A percentile compares a stretch with the other conserved stretches of the same genome.
Evolutionary conservation across 1,140 invertebrate species (phyloP).

Genomic region (Zaprionus inermis): DNA sequence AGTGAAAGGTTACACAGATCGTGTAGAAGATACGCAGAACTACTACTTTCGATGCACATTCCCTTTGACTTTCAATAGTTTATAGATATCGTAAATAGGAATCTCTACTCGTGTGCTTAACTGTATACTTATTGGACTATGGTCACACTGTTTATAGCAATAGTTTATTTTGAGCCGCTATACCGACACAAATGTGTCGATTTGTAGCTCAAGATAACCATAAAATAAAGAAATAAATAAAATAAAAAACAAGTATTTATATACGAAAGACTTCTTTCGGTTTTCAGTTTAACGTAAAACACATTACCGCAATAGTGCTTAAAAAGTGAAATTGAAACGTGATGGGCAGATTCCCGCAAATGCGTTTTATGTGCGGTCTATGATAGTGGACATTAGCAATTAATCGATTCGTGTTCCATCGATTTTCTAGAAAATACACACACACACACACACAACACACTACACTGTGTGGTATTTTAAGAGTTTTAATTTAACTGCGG

Average conservation of each 20-base stretch:
- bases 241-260: too few species aligned
- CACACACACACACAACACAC: neutral
- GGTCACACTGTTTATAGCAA: too few species aligned
- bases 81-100: too few species aligned
- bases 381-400: neutral
- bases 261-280: neutral
- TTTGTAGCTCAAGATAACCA: too few species aligned
- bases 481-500: neutral
- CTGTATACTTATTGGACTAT: too few species aligned
- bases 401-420: slow-evolving; percentile 9
- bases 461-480: neutral
- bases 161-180: too few species aligned
- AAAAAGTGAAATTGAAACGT: slow-evolving; percentile 4
- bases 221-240: neutral
- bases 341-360: neutral
- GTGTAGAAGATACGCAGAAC: neutral
- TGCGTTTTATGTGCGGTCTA: neutral
- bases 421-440: neutral
- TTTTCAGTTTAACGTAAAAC: neutral
- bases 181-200: too few species aligned
- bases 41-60: neutral
- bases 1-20: slow-evolving; percentile 51
- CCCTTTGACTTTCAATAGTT: neutral
- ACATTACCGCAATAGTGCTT: neutral
- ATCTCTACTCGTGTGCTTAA: neutral